These are phyloP conservation scores for Dipus sagitta DNA, from an alignment of 2,797 vertebrate genomes.

Conservation along the genomic window DNA sequence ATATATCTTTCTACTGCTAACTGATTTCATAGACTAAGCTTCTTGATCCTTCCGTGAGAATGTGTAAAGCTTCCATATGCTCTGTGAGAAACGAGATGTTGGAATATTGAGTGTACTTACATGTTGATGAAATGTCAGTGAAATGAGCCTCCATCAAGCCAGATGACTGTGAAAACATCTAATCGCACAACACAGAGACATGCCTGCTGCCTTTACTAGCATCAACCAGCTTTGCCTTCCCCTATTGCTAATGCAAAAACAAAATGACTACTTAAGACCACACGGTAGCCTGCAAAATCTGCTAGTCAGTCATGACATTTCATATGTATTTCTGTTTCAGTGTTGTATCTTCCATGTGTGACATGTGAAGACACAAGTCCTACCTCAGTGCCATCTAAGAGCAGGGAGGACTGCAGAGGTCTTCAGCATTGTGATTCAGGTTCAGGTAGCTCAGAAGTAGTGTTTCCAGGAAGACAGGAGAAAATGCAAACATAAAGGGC, in stretches of 20 bases:
- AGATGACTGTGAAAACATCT: conserved; percentile 10
- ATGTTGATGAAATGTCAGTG: not conserved
- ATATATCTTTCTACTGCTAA: not conserved
- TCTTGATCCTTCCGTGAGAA: not conserved
- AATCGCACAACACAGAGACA: conserved; percentile 14
- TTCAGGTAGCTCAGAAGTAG: not conserved
- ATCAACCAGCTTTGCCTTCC: conserved; percentile 27
- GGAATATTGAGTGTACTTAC: not conserved
- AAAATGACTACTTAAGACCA: conserved; percentile 7
- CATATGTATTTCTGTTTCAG: conserved; percentile 31
- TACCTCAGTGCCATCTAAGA: not conserved
- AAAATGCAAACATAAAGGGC: not conserved
- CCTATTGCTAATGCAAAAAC: not conserved
- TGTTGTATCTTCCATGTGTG: conserved; percentile 12
- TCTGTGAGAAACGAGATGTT: not conserved
- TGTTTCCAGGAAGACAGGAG: not conserved
- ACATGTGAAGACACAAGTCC: conserved; percentile 35
- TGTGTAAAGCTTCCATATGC: not conserved
- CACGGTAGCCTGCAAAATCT: not conserved
- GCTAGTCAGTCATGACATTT: not conserved
- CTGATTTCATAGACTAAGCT: not conserved
- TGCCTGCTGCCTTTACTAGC: not conserved
- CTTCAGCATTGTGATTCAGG: not conserved
- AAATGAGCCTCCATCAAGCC: not conserved
- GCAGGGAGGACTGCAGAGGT: not conserved